Evolutionary conservation across 2,888 invertebrate species (phyloP), one percentile per base, ranked within the genome.

Genomic region (Trissolcus japonicus): DNA sequence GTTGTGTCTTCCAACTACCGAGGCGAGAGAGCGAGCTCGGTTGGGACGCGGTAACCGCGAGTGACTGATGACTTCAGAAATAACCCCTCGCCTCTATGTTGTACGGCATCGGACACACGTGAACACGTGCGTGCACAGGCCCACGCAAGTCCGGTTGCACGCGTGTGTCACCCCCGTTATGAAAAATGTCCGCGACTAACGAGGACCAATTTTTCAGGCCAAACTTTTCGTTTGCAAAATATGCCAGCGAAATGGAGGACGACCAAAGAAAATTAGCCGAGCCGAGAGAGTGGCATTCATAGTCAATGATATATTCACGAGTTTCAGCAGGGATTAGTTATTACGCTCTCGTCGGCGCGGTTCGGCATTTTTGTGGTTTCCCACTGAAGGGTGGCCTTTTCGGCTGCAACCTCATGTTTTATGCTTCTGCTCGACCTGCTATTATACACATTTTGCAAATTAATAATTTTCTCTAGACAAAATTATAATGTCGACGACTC

Each of bases 21-120:
- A 60, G 48, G 35, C 35, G 9, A 6, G 35, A 35, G 29, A 29
- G 29, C 1, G 29, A 29, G 72, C 73, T 62, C 59, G 66, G 13
- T 29, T 19, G 60, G 41, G 69, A 67, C 68, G 62, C 75, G 69
- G 73, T 78, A 76, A 80, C 82, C 79, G 79, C 82, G 81, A 85
- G 86, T 87, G 86, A 87, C 86, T 86, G 86, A 87, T 87, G 86
- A 86, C 85, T 85, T 86, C 87, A 84, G 82, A 86, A 87, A 87
- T 87, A 87, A 84, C 84, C 82, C 82, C 71, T 78, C 76, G 81
- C 25, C 82, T n/a, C 48, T 80, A 83, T 80, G 82, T 82, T 81
- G 79, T 69, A 69, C 59, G 79, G 79, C 79, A 63, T 76, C 68
- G 35, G 35, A 67, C 82, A 81, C 82, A 83, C 83, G 82, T 82